Evolutionary conservation across 2,888 invertebrate genomes (phyloP).

Genomic region (Labia minor): DNA sequence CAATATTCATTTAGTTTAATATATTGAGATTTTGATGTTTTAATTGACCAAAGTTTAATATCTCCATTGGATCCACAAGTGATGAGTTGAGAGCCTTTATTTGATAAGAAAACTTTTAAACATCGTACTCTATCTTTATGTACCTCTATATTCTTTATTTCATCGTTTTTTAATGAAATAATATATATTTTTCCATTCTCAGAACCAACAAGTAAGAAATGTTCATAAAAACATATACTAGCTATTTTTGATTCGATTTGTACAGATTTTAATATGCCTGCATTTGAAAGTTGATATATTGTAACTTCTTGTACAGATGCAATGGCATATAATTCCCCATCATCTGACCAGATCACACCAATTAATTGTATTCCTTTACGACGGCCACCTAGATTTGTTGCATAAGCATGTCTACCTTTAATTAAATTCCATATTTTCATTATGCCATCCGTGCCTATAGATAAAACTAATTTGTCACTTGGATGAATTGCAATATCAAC

Average conservation of each 20-base stretch:
- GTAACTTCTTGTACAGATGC: not conserved
- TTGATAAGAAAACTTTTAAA: constrained; percentile 39
- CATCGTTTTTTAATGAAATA: constrained; percentile 27
- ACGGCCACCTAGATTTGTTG: constrained; percentile 69
- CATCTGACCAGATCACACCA: not conserved
- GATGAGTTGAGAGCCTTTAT: constrained; percentile 45
- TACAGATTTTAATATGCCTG: not conserved
- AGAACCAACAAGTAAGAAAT: constrained; percentile 55
- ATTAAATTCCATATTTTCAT: constrained; percentile 88
- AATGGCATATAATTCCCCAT: not conserved
- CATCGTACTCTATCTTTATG: constrained; percentile 56
- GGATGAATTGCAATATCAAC: constrained; percentile 60
- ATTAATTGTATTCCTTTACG: not conserved
- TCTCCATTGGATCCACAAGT: constrained; percentile 70
- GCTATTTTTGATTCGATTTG: constrained; percentile 13
- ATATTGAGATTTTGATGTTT: constrained; percentile 26
- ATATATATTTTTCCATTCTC: constrained; percentile 56
- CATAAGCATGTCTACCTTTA: constrained; percentile 81
- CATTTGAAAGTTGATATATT: not conserved
- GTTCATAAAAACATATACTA: constrained; percentile 34
- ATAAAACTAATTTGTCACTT: constrained; percentile 76
- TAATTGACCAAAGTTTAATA: constrained; percentile 58
- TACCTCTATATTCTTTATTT: constrained; percentile 45
- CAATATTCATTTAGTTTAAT: constrained; percentile 43
- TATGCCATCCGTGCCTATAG: constrained; percentile 72